Base-by-base conservation (phyloP, 1,140 invertebrate genomes). In the Aricia agestis region DNA sequence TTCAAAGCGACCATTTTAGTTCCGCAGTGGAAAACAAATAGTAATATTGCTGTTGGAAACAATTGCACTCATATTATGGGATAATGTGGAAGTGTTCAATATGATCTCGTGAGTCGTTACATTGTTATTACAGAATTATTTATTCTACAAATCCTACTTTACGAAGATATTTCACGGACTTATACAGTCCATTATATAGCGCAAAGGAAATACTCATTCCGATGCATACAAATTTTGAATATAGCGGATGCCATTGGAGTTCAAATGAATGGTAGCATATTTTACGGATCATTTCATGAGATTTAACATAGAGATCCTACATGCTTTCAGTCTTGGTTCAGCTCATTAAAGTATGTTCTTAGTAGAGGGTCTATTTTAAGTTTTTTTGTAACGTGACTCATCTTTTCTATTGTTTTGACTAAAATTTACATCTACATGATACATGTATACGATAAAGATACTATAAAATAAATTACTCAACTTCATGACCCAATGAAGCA, bases 241-340 rank as follows among this genome's bases (percentile, higher is more conserved):
- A 13, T 52, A 11, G 13, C 45, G 11, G 13, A 15, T 52, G 10
- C 11, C 10, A 11, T 52, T 52, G 45, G 9, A 52, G 41, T 52
- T 52, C 1, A 3, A 52, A 52, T 36, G 36, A 36, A 5, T 2
- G 36, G 36, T 7, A 36, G 36, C 36, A 36, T 36, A 36, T 7
- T 36, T 2, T 7, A 36, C 36, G 45, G 45, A 52, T 52, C 45
- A 52, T 15, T 52, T 59, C 6, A 63, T 63, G 59, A 63, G 59
- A 63, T 63, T 63, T 19, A 25, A 59, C 10, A 25, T 63, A 11
- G 59, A 63, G 59, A 63, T 63, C 59, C 59, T 63, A 25, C 19
- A 63, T 19, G 59, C 59, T 63, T 63, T 63, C 59, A 63, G 59
- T 63, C 59, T 63, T 63, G 18, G 59, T 19, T 63, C 11, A 63